Evolutionary conservation across 2,888 invertebrate species (phyloP), one percentile per base, ranked within the genome.

Genomic region (Carpatolechia fugitivella): DNA sequence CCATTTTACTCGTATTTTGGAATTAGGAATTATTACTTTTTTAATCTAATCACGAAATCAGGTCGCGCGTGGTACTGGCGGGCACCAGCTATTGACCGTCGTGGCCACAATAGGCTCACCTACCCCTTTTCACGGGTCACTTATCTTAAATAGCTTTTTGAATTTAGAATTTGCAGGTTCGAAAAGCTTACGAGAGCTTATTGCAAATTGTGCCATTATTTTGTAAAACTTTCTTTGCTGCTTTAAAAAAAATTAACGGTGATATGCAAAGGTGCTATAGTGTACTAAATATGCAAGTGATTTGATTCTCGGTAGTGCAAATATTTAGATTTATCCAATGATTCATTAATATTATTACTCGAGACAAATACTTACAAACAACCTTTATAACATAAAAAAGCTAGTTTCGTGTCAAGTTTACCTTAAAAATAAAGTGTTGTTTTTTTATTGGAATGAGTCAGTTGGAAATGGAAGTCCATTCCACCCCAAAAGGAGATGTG

Each of bases 11-110:
- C 29, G 2, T 31, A 47, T 61, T 69, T 75, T 70, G 62, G 57
- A 70, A 76, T 68, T 69, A 58, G 60, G 66, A 73, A 71, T 68
- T 60, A 71, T 74, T 70, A 56, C 69, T 74, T 70, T 76, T 79
- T 76, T 74, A 76, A 80, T 81, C 77, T 78, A 70, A 78, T 76
- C 79, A 78, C 74, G 77, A 66, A 76, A 82, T 81, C 82, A 73
- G 69, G 65, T 75, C 70, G 78, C 69, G 82, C 74, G 64, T 78
- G 86, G 84, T 66, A 78, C 78, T 63, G 75, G 70, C 78, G 68
- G 80, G 82, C 74, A 86, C 86, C 72, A 73, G 65, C 76, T 85
- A 85, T 85, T 85, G 85, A 84, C 86, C 85, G 81, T 58, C 70
- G 20, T 29, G 74, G 68, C 70, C 72, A 60, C 64, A 47, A 53